Base-by-base conservation (phyloP, 2,888 invertebrate species). In the Idaea biselata region DNA sequence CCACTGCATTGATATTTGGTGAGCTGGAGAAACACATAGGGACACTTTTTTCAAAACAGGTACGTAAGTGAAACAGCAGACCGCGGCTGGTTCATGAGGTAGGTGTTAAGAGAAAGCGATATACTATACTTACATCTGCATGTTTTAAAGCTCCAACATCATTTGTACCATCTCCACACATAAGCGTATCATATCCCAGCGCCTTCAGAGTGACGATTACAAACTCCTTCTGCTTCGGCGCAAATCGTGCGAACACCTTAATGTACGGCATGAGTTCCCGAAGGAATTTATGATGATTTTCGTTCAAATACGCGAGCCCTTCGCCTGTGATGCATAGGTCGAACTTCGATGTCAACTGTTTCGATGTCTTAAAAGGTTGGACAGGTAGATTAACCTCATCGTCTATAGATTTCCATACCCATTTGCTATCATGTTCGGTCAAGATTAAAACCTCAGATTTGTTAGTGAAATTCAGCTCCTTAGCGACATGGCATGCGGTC, bases 141-240 rank as follows among this genome's bases (percentile, higher is more conserved):
- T 99, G 99, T 89, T 99, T 99, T 60, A 99, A 91, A 5, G 99
- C 99, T 17, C 99, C 99, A 14, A 99, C 99, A 89, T 99, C 99
- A 85, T 99, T 99, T 1, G 99, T 99, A 62, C 99, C 99, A 91
- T 99, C 99, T 1, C 99, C 99, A 82, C 99, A 99, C 99, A 99
- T 99, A 1, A 99, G 93, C 0, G 99, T 98, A 4, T 95, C 95
- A 79, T 95, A 97, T 5, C 99, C 99, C 14, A 97, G 90, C 33
- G 95, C 94, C 83, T 98, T 99, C 61, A 99, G 88, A 5, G 96
- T 95, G 8, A 97, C 97, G 57, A 99, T 96, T 1, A 99, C 97
- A 80, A 95, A 96, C 88, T 99, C 99, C 88, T 99, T 99, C 85
- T 99, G 99, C 83, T 99, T 99, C 0, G 99, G 99, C 1, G 99